Conservation (phyloP, 1,140 invertebrate species). For the Penaeus chinensis region DNA sequence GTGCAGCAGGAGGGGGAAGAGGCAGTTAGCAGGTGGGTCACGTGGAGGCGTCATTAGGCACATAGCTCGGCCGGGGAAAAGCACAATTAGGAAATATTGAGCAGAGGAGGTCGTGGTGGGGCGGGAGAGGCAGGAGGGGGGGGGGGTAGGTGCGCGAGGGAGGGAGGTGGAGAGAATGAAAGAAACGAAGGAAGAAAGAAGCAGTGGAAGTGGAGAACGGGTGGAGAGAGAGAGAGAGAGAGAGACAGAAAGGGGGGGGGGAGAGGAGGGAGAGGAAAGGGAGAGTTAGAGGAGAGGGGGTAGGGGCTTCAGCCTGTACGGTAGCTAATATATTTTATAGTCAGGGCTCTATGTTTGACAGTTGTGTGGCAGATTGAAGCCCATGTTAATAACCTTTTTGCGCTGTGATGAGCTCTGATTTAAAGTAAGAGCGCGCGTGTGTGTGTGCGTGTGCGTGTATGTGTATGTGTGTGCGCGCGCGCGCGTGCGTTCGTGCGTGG, state of each 20-base stretch:
- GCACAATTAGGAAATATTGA: conserved; percentile 51
- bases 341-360: too few species aligned
- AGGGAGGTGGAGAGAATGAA: not conserved
- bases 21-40: conserved; percentile 39
- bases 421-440: not conserved
- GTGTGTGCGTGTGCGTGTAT: not conserved
- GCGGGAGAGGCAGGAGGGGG: not conserved
- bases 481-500: not conserved
- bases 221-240: not conserved
- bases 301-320: not conserved
- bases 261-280: not conserved
- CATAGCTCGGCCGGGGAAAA: conserved; percentile 40
- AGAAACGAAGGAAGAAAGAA: not conserved
- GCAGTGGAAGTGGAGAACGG: not conserved
- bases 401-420: too few species aligned
- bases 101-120: conserved; percentile 8
- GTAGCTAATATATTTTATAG: too few species aligned
- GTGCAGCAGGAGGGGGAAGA: too few species aligned
- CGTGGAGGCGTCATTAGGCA: conserved; percentile 39
- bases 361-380: too few species aligned
- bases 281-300: not conserved
- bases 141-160: not conserved
- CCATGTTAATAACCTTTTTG: too few species aligned
- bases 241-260: not conserved
- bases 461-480: not conserved